A percentile compares a stretch with the other conserved stretches of the same genome.
Conservation (phyloP, 1,140 invertebrate species). For the Spodoptera litura region DNA sequence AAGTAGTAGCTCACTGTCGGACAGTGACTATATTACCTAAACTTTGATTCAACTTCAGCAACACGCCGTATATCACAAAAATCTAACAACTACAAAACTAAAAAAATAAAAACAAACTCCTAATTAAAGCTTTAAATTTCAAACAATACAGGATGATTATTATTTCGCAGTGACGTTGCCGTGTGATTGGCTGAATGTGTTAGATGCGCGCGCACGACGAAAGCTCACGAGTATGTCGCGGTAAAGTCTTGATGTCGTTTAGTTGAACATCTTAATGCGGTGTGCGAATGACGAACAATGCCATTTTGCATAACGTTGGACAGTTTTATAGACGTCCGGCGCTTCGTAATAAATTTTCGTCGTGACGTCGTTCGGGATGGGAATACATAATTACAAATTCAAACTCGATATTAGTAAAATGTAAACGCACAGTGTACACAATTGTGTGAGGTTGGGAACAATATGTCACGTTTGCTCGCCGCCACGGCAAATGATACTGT, state of each 20-base stretch:
- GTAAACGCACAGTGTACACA: conserved; percentile 26
- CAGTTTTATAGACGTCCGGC: conserved; percentile 64
- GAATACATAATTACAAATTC: conserved; percentile 52
- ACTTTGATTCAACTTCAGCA: neutral
- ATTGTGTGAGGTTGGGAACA: conserved; percentile 3
- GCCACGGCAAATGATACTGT: conserved; percentile 26
- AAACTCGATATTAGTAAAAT: conserved; percentile 26
- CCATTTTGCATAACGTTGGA: conserved; percentile 56
- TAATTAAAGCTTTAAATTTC: conserved; percentile 13
- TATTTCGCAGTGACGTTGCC: neutral
- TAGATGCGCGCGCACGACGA: conserved; percentile 16
- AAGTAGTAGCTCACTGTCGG: neutral
- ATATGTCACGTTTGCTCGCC: conserved; percentile 23
- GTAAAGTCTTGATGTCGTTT: conserved; percentile 33
- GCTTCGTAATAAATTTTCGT: conserved; percentile 46
- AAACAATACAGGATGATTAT: conserved; percentile 27
- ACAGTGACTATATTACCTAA: neutral
- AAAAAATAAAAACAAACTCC: conserved; percentile 17
- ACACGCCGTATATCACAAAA: neutral
- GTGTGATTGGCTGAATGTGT: neutral
- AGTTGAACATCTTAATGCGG: conserved; percentile 39
- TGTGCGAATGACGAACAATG: conserved; percentile 58
- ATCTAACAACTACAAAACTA: neutral
- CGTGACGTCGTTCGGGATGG: conserved; percentile 49
- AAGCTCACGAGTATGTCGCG: conserved; percentile 32